Conservation (phyloP, 2,888 invertebrate species). For the Lithosia quadra region DNA sequence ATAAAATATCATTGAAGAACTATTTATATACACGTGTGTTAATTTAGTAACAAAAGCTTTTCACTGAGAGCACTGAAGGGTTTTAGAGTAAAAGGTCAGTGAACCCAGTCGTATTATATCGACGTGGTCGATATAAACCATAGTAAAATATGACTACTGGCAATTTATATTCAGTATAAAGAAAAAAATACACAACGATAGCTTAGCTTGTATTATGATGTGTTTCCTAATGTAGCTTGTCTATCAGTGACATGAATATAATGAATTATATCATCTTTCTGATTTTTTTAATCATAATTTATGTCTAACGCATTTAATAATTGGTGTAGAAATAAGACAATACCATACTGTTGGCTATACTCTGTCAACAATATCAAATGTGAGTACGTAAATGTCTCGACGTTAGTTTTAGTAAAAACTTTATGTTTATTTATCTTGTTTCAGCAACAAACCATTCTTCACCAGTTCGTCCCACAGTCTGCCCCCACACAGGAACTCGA, state of each 20-base stretch:
- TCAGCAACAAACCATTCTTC: conserved; percentile 76
- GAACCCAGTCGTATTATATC: not conserved
- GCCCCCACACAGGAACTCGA: conserved; percentile 83
- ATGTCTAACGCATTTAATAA: not conserved
- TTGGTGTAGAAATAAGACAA: not conserved
- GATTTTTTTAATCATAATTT: not conserved
- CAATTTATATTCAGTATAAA: not conserved
- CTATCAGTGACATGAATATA: not conserved
- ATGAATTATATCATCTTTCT: not conserved
- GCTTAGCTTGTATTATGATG: too few species aligned
- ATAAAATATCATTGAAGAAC: not conserved
- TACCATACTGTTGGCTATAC: not conserved
- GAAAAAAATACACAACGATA: not conserved
- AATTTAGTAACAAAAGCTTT: conserved; percentile 1
- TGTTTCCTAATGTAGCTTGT: too few species aligned
- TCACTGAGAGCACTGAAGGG: conserved; percentile 3
- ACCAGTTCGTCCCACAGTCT: conserved; percentile 81
- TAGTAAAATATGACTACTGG: not conserved
- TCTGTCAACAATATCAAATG: not conserved
- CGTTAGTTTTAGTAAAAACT: conserved; percentile 10
- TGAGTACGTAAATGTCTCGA: not conserved
- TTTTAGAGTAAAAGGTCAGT: conserved; percentile 2
- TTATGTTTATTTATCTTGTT: conserved; percentile 46
- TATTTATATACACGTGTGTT: not conserved
- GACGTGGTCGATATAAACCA: conserved; percentile 9